phyloP scores from a whole-genome alignment of 2,888 invertebrate species.

The Rhogogaster chlorosoma region DNA sequence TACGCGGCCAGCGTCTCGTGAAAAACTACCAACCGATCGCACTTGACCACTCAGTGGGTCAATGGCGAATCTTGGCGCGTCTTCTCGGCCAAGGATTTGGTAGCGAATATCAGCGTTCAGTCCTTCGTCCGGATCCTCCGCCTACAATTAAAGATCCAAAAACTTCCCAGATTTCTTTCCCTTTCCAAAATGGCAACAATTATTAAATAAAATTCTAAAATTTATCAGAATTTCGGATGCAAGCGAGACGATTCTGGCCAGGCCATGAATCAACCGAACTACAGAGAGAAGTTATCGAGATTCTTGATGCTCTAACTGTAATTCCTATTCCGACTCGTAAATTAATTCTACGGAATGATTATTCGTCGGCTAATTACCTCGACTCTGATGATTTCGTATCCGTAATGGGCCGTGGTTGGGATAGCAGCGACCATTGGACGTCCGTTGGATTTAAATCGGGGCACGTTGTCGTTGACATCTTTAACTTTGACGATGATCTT shows the following conservation, averaged over 20 bases:
- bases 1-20: slow-evolving; percentile 86
- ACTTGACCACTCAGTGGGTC: slow-evolving; percentile 89
- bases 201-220: too few relatives aligned
- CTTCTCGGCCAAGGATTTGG: slow-evolving; percentile 87
- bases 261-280: background rate
- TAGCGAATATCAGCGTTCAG: slow-evolving; percentile 90
- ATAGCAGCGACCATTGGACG: slow-evolving; percentile 91
- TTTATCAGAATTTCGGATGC: background rate
- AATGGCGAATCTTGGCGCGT: slow-evolving; percentile 87
- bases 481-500: slow-evolving; percentile 88
- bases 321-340: too few relatives aligned
- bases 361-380: slow-evolving; percentile 78
- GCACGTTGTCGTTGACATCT: slow-evolving; percentile 92
- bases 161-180: background rate
- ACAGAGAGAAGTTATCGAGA: background rate
- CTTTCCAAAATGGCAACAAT: too few relatives aligned
- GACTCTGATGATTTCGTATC: slow-evolving; percentile 88
- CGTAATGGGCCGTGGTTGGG: slow-evolving; percentile 89
- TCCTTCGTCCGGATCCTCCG: slow-evolving; percentile 87
- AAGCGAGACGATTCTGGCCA: too few relatives aligned
- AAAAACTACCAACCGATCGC: slow-evolving; percentile 85
- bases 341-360: background rate
- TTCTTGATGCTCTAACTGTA: background rate
- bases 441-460: slow-evolving; percentile 87
- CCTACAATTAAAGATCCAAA: slow-evolving; percentile 77